Percentiles rank a stretch among this genome's conserved stretches.
Conservation (phyloP, 2,888 invertebrate species). For the Poecilobothrus nobilitatus region DNA sequence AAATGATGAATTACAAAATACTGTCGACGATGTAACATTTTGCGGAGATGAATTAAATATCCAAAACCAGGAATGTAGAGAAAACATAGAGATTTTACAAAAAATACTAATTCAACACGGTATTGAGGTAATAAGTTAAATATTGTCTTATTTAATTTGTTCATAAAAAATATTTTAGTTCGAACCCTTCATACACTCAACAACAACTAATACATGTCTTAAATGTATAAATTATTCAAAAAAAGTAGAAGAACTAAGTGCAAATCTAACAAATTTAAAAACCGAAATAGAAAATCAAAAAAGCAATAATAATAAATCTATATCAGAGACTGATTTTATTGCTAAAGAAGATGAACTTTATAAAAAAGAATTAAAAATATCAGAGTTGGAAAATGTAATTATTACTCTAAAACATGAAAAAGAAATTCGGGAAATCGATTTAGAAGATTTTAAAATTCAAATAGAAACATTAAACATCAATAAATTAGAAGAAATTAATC, state of each 20-base stretch:
- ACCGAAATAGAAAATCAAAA: not conserved
- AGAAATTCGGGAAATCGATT: not conserved
- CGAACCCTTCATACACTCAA: not conserved
- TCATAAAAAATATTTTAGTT: not conserved
- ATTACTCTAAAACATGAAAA: constrained; percentile 3
- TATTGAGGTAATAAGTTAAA: constrained; percentile 28
- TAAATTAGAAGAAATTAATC: not conserved
- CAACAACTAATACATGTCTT: not conserved
- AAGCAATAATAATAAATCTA: no score
- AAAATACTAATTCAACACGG: constrained; percentile 30
- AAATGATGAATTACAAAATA: constrained; percentile 82
- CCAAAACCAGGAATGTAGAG: constrained; percentile 40
- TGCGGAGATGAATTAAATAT: constrained; percentile 76
- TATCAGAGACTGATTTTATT: no score
- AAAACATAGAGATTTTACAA: constrained; percentile 39
- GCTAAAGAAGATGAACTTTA: constrained; percentile 34
- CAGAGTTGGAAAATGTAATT: constrained; percentile 38
- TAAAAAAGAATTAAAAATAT: constrained; percentile 42
- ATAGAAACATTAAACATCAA: not conserved
- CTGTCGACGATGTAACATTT: constrained; percentile 85
- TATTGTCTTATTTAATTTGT: not conserved
- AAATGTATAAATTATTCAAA: constrained; percentile 28
- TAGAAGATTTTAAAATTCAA: not conserved
- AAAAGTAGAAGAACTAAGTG: constrained; percentile 28
- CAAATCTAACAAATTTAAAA: constrained; percentile 24